Conservation (phyloP, 92 coral and sea anemone genomes). For the Chrysogorgia sp. region DNA sequence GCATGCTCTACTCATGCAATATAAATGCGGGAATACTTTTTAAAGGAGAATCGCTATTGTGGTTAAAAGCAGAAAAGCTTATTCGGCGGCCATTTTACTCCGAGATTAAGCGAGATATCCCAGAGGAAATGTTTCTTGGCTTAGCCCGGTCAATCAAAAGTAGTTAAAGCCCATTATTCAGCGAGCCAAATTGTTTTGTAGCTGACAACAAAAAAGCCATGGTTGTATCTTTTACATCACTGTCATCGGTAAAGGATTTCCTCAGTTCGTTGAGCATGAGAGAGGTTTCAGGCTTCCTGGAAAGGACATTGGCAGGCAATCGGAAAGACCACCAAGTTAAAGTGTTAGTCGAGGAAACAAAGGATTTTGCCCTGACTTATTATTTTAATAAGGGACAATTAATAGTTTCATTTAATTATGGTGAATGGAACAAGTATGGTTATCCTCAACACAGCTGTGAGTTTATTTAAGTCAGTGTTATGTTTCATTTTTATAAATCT, state of each 20-base stretch:
- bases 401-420: slow-evolving; percentile 16
- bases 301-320: slow-evolving; percentile 1
- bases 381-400: slow-evolving; percentile 9
- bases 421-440: slow-evolving; percentile 7
- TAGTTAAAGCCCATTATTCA: slow-evolving; percentile 18
- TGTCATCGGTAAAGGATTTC: slow-evolving; percentile 4
- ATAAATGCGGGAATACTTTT: too few species aligned
- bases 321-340: slow-evolving; percentile 7
- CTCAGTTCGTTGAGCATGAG: neutral
- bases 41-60: too few species aligned
- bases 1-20: too few species aligned
- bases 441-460: slow-evolving; percentile 44
- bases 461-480: too few species aligned
- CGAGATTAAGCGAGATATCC: slow-evolving; percentile 58
- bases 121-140: slow-evolving; percentile 56
- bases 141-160: slow-evolving; percentile 15
- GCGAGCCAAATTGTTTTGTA: slow-evolving; percentile 56
- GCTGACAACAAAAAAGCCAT: slow-evolving; percentile 50
- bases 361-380: slow-evolving; percentile 17
- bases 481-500: too few species aligned
- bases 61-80: neutral
- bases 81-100: slow-evolving; percentile 59
- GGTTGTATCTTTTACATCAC: slow-evolving; percentile 54
- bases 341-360: neutral
- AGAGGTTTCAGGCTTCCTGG: neutral